Evolutionary conservation across 37 sponge, comb jelly and placozoan genomes (phyloP).

Genomic region (Petrosia ficiformis): DNA sequence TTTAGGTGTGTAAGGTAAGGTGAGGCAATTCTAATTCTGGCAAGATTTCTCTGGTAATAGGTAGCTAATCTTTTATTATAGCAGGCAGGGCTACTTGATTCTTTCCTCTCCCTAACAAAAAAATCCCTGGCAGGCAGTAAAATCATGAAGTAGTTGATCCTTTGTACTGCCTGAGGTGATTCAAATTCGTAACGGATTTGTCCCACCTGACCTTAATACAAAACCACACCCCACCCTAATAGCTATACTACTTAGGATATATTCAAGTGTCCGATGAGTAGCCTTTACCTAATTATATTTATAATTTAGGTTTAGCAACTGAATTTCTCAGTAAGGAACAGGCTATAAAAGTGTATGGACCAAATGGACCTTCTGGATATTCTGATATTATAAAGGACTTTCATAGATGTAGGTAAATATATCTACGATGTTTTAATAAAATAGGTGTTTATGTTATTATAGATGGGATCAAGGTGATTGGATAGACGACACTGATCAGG

Average conservation of each 20-base stretch:
- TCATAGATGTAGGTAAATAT: constrained; percentile 73
- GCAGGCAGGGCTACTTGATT: too few relatives aligned
- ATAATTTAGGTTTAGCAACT: constrained; percentile 85
- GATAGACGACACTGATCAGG: constrained; percentile 97
- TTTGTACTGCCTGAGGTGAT: too few relatives aligned
- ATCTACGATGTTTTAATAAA: background rate
- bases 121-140: too few relatives aligned
- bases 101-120: too few relatives aligned
- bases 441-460: constrained; percentile 28
- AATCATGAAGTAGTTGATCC: too few relatives aligned
- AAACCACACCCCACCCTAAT: too few relatives aligned
- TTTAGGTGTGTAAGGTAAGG: background rate
- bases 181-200: too few relatives aligned
- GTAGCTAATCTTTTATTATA: too few relatives aligned
- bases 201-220: too few relatives aligned
- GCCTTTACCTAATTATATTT: background rate
- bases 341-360: constrained; percentile 44
- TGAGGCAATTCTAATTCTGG: background rate
- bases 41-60: background rate
- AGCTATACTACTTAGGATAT: background rate
- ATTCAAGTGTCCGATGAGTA: background rate
- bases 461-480: constrained; percentile 94
- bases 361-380: constrained; percentile 62
- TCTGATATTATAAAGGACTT: constrained; percentile 69
- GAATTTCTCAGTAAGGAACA: constrained; percentile 75